phyloP scores from a whole-genome alignment of 2,113 vertebrate genomes.

The Carollia perspicillata region DNA sequence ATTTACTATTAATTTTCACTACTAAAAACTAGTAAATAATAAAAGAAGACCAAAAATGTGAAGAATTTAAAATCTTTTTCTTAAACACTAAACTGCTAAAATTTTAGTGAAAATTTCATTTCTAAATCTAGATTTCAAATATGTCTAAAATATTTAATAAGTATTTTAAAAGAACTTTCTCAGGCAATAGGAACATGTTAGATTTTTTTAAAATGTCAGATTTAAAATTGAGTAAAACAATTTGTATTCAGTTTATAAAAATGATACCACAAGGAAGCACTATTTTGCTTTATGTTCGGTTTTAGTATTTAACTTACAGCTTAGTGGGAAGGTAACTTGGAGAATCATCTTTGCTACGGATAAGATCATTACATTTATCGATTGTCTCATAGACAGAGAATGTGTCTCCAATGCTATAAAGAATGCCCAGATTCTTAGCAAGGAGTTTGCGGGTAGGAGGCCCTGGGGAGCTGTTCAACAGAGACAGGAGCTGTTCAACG shows the following conservation, averaged over 20 bases:
- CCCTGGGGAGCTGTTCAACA: constrained; percentile 91
- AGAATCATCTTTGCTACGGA: constrained; percentile 96
- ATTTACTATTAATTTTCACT: constrained; percentile 41
- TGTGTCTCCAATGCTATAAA: constrained; percentile 91
- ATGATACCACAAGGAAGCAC: not conserved
- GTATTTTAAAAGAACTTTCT: not conserved
- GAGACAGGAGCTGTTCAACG: constrained; percentile 87
- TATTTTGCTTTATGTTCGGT: not conserved
- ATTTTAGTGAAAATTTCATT: not conserved
- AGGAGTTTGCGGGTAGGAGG: constrained; percentile 90
- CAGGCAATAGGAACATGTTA: not conserved
- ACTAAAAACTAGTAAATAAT: not conserved
- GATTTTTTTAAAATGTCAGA: not conserved
- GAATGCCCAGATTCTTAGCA: constrained; percentile 89
- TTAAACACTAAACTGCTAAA: constrained; percentile 18
- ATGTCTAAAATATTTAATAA: not conserved
- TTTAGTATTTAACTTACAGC: constrained; percentile 86
- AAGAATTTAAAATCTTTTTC: constrained; percentile 18
- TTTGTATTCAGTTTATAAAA: constrained; percentile 41
- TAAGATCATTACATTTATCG: constrained; percentile 94
- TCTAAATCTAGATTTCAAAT: constrained; percentile 8
- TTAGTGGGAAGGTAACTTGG: constrained; percentile 94
- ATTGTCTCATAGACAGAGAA: constrained; percentile 89
- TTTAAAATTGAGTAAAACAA: constrained; percentile 29
- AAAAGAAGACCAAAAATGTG: not conserved